Percentiles rank a stretch among this genome's conserved stretches.
phyloP scores from a whole-genome alignment of 2,888 invertebrate genomes.

The Ligdia adustata region DNA sequence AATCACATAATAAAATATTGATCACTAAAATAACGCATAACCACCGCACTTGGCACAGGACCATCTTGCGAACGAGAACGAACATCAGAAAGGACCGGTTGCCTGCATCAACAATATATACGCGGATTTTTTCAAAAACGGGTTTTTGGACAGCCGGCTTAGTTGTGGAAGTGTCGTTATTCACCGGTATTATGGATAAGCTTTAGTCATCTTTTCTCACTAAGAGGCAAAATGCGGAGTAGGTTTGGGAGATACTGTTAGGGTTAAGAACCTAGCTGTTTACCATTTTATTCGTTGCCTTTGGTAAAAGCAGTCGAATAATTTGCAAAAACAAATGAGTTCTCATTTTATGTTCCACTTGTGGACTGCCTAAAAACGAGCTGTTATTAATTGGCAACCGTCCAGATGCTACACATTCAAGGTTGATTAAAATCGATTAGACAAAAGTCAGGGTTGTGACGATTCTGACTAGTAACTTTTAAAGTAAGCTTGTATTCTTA shows the following conservation, averaged over 20 bases:
- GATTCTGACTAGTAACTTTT: too few relatives aligned
- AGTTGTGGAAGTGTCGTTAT: slow-evolving; percentile 7
- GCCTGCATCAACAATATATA: slow-evolving; percentile 45
- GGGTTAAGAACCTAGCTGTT: slow-evolving; percentile 1
- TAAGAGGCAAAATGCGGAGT: background rate
- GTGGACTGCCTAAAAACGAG: too few relatives aligned
- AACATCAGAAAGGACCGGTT: slow-evolving; percentile 41
- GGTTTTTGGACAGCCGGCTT: slow-evolving; percentile 30
- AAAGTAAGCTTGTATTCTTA: too few relatives aligned
- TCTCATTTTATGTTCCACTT: too few relatives aligned
- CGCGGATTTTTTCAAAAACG: slow-evolving; percentile 46
- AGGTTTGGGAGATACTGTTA: slow-evolving; percentile 1
- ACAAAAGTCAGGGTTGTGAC: background rate
- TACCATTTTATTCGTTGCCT: background rate
- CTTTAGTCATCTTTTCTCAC: slow-evolving; percentile 9
- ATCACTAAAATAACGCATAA: slow-evolving; percentile 40
- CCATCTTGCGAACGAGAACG: slow-evolving; percentile 52
- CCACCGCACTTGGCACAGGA: slow-evolving; percentile 38
- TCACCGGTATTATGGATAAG: slow-evolving; percentile 3
- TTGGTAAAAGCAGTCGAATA: background rate
- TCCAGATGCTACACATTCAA: background rate
- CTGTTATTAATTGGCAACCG: too few relatives aligned
- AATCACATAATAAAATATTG: slow-evolving; percentile 38
- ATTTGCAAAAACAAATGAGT: background rate
- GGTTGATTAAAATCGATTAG: background rate